A percentile compares a stretch with the other conserved stretches of the same genome.
phyloP scores from a whole-genome alignment of 2,888 invertebrate genomes.

The Agrochola lota region DNA sequence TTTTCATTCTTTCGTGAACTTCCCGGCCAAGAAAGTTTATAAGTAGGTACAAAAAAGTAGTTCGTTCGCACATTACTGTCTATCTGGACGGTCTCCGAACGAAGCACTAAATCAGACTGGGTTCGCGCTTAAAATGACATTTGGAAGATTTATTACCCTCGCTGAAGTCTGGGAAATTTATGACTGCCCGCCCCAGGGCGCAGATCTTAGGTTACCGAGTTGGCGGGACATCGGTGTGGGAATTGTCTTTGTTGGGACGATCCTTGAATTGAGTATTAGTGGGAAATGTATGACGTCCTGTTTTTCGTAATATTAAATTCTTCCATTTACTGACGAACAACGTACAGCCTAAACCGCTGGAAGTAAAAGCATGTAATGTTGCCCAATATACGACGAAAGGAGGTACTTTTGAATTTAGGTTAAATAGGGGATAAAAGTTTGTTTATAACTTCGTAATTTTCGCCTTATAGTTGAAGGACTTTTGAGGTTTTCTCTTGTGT shows the following conservation, averaged over 20 bases:
- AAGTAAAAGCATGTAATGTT: background rate
- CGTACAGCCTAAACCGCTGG: background rate
- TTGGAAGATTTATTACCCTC: slow-evolving; percentile 43
- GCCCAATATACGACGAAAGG: background rate
- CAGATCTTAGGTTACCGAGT: slow-evolving; percentile 44
- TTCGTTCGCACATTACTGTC: slow-evolving; percentile 38
- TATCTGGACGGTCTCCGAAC: background rate
- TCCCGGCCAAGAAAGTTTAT: background rate
- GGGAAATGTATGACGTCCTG: background rate
- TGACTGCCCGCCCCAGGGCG: slow-evolving; percentile 35
- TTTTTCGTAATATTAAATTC: background rate
- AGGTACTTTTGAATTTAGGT: background rate
- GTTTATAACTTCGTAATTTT: background rate
- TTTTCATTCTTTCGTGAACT: background rate
- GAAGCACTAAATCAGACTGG: slow-evolving; percentile 51
- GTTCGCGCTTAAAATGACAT: slow-evolving; percentile 58
- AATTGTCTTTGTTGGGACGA: background rate
- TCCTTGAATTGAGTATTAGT: slow-evolving; percentile 12
- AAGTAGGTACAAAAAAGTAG: slow-evolving; percentile 21
- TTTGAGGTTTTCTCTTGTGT: background rate
- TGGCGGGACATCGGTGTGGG: slow-evolving; percentile 3
- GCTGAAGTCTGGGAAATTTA: slow-evolving; percentile 48
- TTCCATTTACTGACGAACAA: background rate
- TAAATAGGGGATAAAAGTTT: background rate
- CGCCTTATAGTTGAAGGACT: too few relatives aligned